Conservation (phyloP, 2,888 invertebrate genomes). For the Palloptera scutellata region DNA sequence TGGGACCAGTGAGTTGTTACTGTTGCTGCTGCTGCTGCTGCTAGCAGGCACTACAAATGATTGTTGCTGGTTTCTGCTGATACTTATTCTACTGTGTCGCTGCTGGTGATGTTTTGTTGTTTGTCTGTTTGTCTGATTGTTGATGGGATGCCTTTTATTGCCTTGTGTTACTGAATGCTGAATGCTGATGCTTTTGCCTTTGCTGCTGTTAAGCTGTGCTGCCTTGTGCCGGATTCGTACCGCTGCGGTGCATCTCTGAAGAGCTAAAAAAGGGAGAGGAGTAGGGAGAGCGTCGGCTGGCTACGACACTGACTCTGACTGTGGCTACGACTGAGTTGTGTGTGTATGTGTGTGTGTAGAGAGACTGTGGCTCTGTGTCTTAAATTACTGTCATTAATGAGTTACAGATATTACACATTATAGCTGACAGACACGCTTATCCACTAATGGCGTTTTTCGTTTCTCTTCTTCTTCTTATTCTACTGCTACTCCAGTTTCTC, state of each 20-base stretch:
- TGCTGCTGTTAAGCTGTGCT: too few relatives aligned
- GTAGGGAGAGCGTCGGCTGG: not conserved
- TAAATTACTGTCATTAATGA: conserved; percentile 58
- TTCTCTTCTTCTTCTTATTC: conserved; percentile 12
- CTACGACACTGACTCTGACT: too few relatives aligned
- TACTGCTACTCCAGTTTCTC: not conserved
- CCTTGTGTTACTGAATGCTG: too few relatives aligned
- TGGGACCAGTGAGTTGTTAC: conserved; percentile 5
- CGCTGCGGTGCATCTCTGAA: not conserved
- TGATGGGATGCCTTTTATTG: too few relatives aligned
- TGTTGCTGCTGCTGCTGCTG: not conserved
- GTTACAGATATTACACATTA: conserved; percentile 60
- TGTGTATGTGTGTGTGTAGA: too few relatives aligned
- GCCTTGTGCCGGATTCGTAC: not conserved
- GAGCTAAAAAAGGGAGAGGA: not conserved
- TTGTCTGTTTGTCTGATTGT: not conserved
- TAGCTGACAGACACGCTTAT: conserved; percentile 59
- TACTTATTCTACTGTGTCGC: not conserved
- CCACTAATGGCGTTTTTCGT: conserved; percentile 53
- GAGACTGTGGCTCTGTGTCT: conserved; percentile 35
- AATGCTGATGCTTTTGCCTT: too few relatives aligned
- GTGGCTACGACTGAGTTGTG: too few relatives aligned
- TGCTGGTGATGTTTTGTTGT: conserved; percentile 10
- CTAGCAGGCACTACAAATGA: not conserved
- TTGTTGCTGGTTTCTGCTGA: not conserved